A percentile compares a stretch with the other conserved stretches of the same genome.
phyloP scores from a whole-genome alignment of 2,888 invertebrate genomes.

The Dynastes tityus region DNA sequence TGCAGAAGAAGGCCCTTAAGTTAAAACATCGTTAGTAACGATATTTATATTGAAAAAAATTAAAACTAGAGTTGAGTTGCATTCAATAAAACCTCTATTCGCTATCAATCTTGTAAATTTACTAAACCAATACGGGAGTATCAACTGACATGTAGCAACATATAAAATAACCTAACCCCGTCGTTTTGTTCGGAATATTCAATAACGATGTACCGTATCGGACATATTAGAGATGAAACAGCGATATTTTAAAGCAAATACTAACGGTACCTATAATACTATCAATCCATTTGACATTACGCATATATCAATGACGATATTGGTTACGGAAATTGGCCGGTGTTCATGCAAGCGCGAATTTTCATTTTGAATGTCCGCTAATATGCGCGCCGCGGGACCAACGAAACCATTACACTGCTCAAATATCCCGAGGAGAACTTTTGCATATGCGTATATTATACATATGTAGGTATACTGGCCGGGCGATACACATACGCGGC shows the following conservation, averaged over 20 bases:
- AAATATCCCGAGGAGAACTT: constrained; percentile 42
- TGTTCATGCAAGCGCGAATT: constrained; percentile 46
- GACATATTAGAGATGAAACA: constrained; percentile 6
- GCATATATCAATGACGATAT: constrained; percentile 39
- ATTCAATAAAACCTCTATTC: no score
- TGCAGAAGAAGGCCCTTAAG: no score
- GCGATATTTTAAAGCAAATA: constrained; percentile 19
- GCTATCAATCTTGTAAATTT: no score
- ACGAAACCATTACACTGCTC: constrained; percentile 47
- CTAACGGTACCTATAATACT: constrained; percentile 16
- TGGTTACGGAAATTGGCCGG: constrained; percentile 46
- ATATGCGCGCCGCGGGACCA: constrained; percentile 42
- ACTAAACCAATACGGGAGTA: no score
- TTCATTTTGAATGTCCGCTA: constrained; percentile 44
- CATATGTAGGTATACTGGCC: not conserved
- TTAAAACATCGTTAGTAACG: no score
- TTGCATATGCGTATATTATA: constrained; percentile 14
- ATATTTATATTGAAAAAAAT: no score
- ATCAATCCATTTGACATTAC: constrained; percentile 40
- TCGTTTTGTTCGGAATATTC: not conserved
- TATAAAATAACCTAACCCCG: not conserved
- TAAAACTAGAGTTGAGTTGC: no score
- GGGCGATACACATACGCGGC: not conserved
- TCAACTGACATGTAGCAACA: no score
- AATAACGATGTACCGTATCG: not conserved